Evolutionary conservation across 2,797 vertebrate genomes (phyloP), one percentile per base, ranked within the genome.

Genomic region (Fringilla coelebs): DNA sequence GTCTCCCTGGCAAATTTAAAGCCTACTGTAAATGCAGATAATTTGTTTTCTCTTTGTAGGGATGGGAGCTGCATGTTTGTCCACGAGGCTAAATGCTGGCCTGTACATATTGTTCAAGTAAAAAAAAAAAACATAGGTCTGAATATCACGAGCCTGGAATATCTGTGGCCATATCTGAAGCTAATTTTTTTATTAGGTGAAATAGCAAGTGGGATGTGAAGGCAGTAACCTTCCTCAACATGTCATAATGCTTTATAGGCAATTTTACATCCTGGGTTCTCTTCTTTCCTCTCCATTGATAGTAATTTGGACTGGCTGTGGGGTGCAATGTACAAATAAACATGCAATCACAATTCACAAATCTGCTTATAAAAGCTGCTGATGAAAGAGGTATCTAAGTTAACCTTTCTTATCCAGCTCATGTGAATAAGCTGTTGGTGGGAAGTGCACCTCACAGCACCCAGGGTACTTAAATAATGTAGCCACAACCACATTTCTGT

Each of bases 201-300:
- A 96, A 92, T 28, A 92, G 62, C 76, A 77, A 91, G 17, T 48
- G 51, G 45, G 76, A 79, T 71, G 61, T 24, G 61, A 74, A 91
- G 40, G 43, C 73, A 54, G 63, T 82, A 96, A 91, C 76, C 55
- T 49, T 97, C 62, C 73, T 91, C 32, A 54, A 26, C 40, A 31
- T 31, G 54, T 58, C 92, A 61, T 91, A 90, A 94, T 68, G 17
- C 71, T 97, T 97, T 96, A 96, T 80, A 71, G 87, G 85, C 76
- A 90, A 40, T 97, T 96, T 96, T 95, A 89, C 60, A 89, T 76
- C 62, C 61, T 71, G 51, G 55, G 43, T 80, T 38, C 63, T 94
- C 32, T 76, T 61, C 24, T 72, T 79, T 87, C 77, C 52, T 74
- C 57, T 61, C 51, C 0, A 0, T 41, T 79, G 61, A 43, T 45